These are phyloP conservation scores for Gopherus evgoodei DNA, from an alignment of 2,113 vertebrate species.

Conservation along the genomic window DNA sequence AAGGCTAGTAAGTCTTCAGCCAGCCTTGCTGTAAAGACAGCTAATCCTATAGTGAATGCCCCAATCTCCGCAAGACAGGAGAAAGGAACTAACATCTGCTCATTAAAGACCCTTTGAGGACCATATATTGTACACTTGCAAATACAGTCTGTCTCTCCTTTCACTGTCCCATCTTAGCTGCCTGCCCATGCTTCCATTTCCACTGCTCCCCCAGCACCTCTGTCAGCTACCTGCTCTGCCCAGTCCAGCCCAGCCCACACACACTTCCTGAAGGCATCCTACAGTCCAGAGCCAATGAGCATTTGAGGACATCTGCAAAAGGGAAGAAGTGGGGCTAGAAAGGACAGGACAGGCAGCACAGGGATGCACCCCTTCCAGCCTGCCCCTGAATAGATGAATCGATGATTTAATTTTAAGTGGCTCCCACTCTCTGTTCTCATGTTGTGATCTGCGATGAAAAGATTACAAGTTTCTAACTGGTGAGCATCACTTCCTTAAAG, in stretches of 20 bases:
- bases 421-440: background rate
- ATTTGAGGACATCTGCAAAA: background rate
- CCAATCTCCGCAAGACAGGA: background rate
- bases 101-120: background rate
- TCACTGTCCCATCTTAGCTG: background rate
- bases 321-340: background rate
- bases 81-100: background rate
- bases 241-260: too few species aligned
- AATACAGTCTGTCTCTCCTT: background rate
- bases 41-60: too few species aligned
- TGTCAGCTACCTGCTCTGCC: background rate
- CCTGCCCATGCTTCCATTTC: background rate
- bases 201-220: background rate
- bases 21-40: background rate
- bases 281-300: background rate
- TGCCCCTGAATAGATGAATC: fast-evolving
- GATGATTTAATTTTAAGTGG: background rate
- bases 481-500: background rate
- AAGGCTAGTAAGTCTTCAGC: background rate
- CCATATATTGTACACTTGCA: background rate
- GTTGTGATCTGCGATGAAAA: background rate
- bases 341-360: background rate
- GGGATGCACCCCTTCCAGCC: background rate
- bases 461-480: background rate
- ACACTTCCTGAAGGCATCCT: background rate